These are phyloP conservation scores for Pantelozetes paolii DNA, from an alignment of 2,888 invertebrate species.

Conservation along the genomic window DNA sequence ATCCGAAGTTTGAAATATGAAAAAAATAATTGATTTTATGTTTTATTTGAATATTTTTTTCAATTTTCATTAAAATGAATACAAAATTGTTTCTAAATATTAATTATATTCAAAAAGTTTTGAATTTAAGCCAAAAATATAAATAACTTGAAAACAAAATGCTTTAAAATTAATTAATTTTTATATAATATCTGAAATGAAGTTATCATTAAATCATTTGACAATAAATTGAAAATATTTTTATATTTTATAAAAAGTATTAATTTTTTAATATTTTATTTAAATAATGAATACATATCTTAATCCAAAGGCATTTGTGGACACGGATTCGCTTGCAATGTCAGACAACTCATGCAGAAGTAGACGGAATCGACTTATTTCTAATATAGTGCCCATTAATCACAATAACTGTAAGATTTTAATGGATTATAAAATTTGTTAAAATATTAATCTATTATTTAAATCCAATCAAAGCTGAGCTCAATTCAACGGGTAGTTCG, in stretches of 20 bases:
- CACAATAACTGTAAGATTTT: slow-evolving; percentile 27
- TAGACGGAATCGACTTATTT: slow-evolving; percentile 45
- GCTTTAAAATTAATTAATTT: neutral
- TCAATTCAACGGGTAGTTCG: slow-evolving; percentile 30
- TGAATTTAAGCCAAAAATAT: too few relatives aligned
- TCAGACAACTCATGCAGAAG: slow-evolving; percentile 40
- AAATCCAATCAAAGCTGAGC: slow-evolving; percentile 5
- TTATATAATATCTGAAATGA: neutral
- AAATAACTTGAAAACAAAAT: too few relatives aligned
- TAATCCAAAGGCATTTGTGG: slow-evolving; percentile 24
- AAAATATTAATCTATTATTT: neutral
- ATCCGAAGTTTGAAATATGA: too few relatives aligned
- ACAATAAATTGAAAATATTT: neutral
- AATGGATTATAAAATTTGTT: neutral
- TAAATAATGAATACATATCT: neutral
- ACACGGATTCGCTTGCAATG: slow-evolving; percentile 42
- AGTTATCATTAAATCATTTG: neutral
- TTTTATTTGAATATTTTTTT: too few relatives aligned
- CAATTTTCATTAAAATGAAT: too few relatives aligned
- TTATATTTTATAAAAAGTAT: neutral
- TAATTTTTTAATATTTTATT: neutral
- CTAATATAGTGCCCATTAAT: slow-evolving; percentile 41
- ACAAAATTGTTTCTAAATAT: too few relatives aligned
- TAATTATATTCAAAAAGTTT: too few relatives aligned
- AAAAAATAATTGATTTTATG: too few relatives aligned